phyloP scores from a whole-genome alignment of 2,888 invertebrate genomes.

The Papilio demoleus region DNA sequence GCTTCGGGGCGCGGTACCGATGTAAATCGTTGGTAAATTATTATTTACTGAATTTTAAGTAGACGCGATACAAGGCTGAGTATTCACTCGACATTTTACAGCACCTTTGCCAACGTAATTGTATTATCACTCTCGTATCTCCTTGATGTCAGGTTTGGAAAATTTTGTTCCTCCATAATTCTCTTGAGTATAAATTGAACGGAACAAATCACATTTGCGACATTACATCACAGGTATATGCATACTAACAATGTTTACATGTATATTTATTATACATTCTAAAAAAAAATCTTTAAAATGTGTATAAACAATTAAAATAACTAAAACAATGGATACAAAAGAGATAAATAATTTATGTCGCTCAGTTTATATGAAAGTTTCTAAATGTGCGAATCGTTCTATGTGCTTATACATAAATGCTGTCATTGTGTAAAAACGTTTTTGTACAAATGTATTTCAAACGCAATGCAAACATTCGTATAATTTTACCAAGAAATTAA shows the following conservation, averaged over 20 bases:
- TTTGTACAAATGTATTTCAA: background rate
- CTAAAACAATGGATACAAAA: no score
- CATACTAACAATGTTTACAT: background rate
- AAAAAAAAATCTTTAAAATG: no score
- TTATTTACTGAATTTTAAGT: slow-evolving; percentile 16
- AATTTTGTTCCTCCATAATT: slow-evolving; percentile 41
- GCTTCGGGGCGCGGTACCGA: slow-evolving; percentile 5
- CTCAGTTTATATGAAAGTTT: no score
- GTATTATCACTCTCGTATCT: slow-evolving; percentile 50
- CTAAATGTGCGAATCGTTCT: no score
- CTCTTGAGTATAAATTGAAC: background rate
- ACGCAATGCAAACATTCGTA: slow-evolving; percentile 3
- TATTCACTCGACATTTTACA: slow-evolving; percentile 24
- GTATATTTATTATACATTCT: background rate
- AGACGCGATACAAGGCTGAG: slow-evolving; percentile 4
- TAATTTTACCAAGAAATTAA: background rate
- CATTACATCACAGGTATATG: background rate
- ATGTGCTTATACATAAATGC: no score
- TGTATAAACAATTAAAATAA: no score
- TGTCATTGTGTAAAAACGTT: no score
- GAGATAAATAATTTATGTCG: no score
- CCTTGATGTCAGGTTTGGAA: slow-evolving; percentile 44
- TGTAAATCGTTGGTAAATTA: slow-evolving; percentile 20
- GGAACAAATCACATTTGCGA: background rate
- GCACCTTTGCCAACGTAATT: slow-evolving; percentile 48